phyloP scores from a whole-genome alignment of 2,888 invertebrate genomes.

The Orthosia gracilis region DNA sequence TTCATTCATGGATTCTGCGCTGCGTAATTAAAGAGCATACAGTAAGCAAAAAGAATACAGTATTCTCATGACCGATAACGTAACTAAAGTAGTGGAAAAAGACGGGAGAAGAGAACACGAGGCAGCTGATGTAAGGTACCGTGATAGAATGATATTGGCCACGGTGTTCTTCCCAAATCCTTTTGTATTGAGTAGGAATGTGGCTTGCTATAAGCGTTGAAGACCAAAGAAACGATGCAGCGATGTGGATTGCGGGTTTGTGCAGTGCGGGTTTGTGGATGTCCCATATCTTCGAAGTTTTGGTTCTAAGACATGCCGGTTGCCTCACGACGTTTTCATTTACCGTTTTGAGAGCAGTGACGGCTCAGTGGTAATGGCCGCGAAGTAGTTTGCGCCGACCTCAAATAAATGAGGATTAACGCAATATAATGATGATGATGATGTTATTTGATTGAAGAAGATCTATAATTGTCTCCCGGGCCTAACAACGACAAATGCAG shows the following conservation, averaged over 20 bases:
- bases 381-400: too few species aligned
- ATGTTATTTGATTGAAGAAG: not conserved
- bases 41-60: slow-evolving; percentile 20
- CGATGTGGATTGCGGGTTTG: too few species aligned
- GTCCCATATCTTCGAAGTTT: too few species aligned
- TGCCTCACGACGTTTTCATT: too few species aligned
- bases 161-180: not conserved
- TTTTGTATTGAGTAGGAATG: not conserved
- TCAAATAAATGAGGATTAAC: not conserved
- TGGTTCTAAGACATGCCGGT: too few species aligned
- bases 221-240: not conserved
- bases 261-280: too few species aligned
- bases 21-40: slow-evolving; percentile 40
- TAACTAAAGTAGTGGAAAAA: slow-evolving; percentile 3
- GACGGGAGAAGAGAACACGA: not conserved
- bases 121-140: not conserved
- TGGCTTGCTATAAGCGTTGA: too few species aligned
- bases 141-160: too few species aligned
- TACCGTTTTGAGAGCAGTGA: too few species aligned
- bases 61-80: slow-evolving; percentile 27
- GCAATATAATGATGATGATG: not conserved
- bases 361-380: too few species aligned
- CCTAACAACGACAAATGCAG: too few species aligned
- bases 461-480: too few species aligned
- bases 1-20: slow-evolving; percentile 46